A percentile compares a stretch with the other conserved stretches of the same genome.
Evolutionary conservation across 2,113 vertebrate genomes (phyloP).

Genomic region (Pardalotus punctatus): DNA sequence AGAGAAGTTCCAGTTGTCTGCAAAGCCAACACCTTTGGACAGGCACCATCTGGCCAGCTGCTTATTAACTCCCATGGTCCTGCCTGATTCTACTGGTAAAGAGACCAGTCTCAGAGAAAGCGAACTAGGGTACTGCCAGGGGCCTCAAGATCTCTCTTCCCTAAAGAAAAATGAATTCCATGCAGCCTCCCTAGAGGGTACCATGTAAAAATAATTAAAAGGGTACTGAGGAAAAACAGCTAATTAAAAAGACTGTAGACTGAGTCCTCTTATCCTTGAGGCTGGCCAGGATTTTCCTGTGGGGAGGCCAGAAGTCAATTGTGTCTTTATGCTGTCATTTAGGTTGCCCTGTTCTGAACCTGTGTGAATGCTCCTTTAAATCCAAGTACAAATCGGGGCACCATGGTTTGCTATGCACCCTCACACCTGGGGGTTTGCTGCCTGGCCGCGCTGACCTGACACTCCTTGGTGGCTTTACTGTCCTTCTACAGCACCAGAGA

Average conservation of each 20-base stretch:
- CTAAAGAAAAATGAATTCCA: slow-evolving; percentile 25
- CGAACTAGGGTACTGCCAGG: neutral
- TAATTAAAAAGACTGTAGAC: slow-evolving; percentile 30
- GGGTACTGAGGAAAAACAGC: neutral
- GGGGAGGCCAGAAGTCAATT: neutral
- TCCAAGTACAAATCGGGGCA: neutral
- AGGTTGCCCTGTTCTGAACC: neutral
- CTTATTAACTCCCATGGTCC: slow-evolving; percentile 57
- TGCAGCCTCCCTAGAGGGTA: neutral
- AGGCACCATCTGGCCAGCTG: slow-evolving; percentile 67
- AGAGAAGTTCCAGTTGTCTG: slow-evolving; percentile 66
- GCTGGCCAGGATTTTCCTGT: neutral
- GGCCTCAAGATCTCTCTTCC: neutral
- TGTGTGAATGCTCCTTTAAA: neutral
- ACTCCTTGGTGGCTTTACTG: neutral
- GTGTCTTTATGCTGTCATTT: neutral
- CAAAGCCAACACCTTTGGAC: slow-evolving; percentile 73
- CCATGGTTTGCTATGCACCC: neutral
- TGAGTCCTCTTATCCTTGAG: neutral
- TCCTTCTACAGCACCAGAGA: neutral
- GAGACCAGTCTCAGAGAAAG: neutral
- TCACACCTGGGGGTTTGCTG: neutral
- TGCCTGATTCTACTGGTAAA: neutral
- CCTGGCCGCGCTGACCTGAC: neutral
- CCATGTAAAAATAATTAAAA: slow-evolving; percentile 38